phyloP scores from a whole-genome alignment of 1,140 invertebrate genomes.

The Lycorma delicatula region DNA sequence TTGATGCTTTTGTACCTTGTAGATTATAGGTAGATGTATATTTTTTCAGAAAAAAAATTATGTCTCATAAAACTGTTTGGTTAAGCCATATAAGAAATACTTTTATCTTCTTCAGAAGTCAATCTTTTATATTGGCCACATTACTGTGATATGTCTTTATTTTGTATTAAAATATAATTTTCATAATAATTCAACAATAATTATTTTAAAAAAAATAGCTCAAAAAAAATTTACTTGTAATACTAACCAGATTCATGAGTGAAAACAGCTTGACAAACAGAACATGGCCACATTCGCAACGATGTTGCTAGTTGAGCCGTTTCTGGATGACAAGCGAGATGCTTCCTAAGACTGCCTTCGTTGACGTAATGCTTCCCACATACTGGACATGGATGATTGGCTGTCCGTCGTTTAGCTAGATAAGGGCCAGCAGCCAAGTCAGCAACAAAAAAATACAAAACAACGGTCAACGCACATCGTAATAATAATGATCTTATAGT shows the following conservation, averaged over 20 bases:
- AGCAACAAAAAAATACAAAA: slow-evolving; percentile 2
- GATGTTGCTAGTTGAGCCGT: slow-evolving; percentile 76
- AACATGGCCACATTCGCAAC: slow-evolving; percentile 88
- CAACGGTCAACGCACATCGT: background rate
- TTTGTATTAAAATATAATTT: too few species aligned
- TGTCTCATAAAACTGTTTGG: too few species aligned
- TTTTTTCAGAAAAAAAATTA: too few species aligned
- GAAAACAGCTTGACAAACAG: slow-evolving; percentile 87
- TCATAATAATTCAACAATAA: too few species aligned
- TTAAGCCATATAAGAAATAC: too few species aligned
- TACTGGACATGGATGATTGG: slow-evolving; percentile 87
- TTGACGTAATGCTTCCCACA: slow-evolving; percentile 93
- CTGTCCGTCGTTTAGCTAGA: slow-evolving; percentile 83
- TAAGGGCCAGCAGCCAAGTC: slow-evolving; percentile 38
- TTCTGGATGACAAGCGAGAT: slow-evolving; percentile 85
- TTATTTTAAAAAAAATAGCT: too few species aligned
- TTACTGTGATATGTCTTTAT: too few species aligned
- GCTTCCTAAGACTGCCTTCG: slow-evolving; percentile 84
- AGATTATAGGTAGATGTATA: too few species aligned
- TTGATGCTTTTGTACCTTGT: too few species aligned
- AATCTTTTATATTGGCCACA: too few species aligned
- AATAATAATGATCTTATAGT: background rate
- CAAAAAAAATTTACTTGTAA: too few species aligned
- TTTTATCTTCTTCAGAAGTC: too few species aligned
- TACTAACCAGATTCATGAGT: slow-evolving; percentile 91